Percentiles rank a stretch among this genome's conserved stretches.
Conservation (phyloP, 2,113 vertebrate genomes). For the Equus quagga region DNA sequence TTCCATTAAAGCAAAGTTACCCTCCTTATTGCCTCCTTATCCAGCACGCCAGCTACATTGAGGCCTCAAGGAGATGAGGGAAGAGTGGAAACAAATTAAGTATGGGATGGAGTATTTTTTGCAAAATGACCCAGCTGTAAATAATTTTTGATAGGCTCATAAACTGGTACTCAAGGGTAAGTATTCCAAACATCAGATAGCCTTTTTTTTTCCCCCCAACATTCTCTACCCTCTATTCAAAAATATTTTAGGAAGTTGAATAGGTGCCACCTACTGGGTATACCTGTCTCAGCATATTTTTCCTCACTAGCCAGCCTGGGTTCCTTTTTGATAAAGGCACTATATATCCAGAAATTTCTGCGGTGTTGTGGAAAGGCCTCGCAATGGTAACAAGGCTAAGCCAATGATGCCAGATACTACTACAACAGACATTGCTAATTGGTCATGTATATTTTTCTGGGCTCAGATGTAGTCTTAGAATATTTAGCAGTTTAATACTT, state of each 20-base stretch:
- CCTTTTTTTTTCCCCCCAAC: not conserved
- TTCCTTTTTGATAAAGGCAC: conserved; percentile 3
- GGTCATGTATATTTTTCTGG: not conserved
- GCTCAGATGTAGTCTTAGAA: not conserved
- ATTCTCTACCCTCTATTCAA: not conserved
- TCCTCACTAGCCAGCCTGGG: not conserved
- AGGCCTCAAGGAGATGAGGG: not conserved
- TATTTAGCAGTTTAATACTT: not conserved
- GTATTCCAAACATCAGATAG: not conserved
- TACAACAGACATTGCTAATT: not conserved
- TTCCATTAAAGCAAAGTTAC: not conserved
- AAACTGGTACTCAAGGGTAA: not conserved
- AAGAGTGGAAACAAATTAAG: not conserved
- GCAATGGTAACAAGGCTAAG: not conserved
- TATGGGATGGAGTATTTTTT: conserved; percentile 1
- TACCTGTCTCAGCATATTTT: not conserved
- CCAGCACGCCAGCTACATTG: not conserved
- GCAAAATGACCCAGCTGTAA: conserved; percentile 23
- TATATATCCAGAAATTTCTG: not conserved
- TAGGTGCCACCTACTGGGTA: not conserved
- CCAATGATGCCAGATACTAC: not conserved
- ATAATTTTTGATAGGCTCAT: not conserved
- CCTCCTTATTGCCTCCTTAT: not conserved
- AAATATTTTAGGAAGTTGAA: not conserved
- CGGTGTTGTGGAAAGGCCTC: not conserved